A percentile compares a stretch with the other conserved stretches of the same genome.
Evolutionary conservation across 2,113 vertebrate species (phyloP).

Genomic region (Lasiurus cinereus): DNA sequence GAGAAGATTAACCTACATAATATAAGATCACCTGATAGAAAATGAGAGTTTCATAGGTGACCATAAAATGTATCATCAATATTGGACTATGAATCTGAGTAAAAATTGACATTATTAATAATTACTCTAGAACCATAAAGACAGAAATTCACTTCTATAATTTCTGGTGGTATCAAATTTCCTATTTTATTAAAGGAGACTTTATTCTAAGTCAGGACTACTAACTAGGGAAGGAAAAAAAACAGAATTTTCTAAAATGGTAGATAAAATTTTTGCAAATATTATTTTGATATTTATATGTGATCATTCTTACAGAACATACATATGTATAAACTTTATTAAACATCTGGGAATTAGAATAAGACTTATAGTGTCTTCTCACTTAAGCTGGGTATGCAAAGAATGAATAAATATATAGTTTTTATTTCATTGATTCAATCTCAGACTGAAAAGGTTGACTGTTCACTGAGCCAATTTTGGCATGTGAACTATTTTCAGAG

Average conservation of each 20-base stretch:
- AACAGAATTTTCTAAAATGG: not conserved
- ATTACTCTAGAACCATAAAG: not conserved
- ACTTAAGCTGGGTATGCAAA: not conserved
- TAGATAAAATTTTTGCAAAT: not conserved
- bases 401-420: not conserved
- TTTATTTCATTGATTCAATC: not conserved
- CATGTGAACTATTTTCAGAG: conserved; percentile 14
- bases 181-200: not conserved
- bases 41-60: not conserved
- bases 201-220: not conserved
- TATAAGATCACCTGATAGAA: not conserved
- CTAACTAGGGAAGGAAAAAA: not conserved
- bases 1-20: not conserved
- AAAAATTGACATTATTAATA: not conserved
- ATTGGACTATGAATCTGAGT: not conserved
- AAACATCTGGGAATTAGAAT: not conserved
- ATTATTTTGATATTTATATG: conserved; percentile 4
- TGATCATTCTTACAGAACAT: not conserved
- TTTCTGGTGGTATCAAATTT: not conserved
- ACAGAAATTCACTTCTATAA: not conserved
- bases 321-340: not conserved
- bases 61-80: not conserved
- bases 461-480: not conserved
- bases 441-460: not conserved
- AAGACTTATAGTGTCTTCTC: not conserved